Conservation (phyloP, 2,797 vertebrate species). For the Rhincodon typus region DNA sequence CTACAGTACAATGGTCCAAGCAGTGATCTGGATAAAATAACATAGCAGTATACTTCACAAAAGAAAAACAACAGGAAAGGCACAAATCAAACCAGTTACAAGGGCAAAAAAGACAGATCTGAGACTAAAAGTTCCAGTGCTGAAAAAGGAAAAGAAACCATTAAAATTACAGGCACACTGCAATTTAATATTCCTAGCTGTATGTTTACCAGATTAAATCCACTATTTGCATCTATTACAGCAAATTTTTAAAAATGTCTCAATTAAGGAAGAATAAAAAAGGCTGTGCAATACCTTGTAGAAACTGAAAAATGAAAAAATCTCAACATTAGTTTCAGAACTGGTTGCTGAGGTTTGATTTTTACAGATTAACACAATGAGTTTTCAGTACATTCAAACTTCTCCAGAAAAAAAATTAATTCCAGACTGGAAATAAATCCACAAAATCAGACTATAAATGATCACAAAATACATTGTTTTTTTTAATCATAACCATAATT, state of each 20-base stretch:
- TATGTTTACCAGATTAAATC: not conserved
- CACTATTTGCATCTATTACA: not conserved
- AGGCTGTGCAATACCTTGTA: not conserved
- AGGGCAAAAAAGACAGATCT: too few species aligned
- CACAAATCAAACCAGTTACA: not conserved
- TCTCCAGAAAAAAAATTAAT: not conserved
- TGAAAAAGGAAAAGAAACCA: not conserved
- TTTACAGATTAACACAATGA: not conserved
- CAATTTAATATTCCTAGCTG: not conserved
- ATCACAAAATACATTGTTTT: not conserved
- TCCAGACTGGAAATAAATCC: not conserved
- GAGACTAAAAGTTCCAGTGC: too few species aligned
- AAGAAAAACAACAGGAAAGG: not conserved
- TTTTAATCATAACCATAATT: not conserved
- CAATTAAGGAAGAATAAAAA: not conserved
- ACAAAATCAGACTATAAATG: not conserved
- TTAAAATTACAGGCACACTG: not conserved
- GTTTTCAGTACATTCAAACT: not conserved
- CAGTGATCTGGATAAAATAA: not conserved
- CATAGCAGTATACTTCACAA: not conserved
- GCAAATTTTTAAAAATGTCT: slow-evolving; percentile 4
- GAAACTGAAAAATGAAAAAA: not conserved
- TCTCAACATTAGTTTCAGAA: not conserved
- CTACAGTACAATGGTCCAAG: not conserved
- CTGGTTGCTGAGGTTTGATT: not conserved